Conservation (phyloP, 2,888 invertebrate species). For the Perdita meconis region DNA sequence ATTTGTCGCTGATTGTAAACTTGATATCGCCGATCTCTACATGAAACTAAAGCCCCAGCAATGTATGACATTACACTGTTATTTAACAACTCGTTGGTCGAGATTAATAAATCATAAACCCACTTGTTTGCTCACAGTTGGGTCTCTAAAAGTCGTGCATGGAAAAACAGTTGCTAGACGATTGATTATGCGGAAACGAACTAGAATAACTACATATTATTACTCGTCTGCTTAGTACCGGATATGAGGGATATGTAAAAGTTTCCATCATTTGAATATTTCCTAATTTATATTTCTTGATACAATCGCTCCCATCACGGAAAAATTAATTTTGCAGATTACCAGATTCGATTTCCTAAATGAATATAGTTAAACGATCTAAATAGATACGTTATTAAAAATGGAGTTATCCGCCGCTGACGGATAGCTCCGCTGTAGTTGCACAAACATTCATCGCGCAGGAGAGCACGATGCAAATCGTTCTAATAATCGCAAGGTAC, state of each 20-base stretch:
- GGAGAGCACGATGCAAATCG: constrained; percentile 50
- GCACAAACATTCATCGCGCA: constrained; percentile 33
- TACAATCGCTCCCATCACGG: no score
- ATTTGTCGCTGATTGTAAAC: not conserved
- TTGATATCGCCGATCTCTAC: not conserved
- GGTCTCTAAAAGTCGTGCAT: constrained; percentile 21
- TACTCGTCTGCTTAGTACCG: no score
- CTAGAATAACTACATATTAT: no score
- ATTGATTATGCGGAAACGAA: not conserved
- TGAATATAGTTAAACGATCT: not conserved
- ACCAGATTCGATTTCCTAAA: no score
- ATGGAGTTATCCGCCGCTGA: not conserved
- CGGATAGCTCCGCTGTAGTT: not conserved
- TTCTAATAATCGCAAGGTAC: constrained; percentile 52
- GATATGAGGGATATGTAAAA: no score
- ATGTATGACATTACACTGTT: constrained; percentile 43
- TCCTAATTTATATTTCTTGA: no score
- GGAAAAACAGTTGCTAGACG: constrained; percentile 18
- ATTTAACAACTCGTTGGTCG: constrained; percentile 44
- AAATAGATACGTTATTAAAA: not conserved
- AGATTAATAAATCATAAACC: constrained; percentile 40
- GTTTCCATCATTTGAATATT: no score
- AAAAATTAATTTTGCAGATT: no score
- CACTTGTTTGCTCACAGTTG: constrained; percentile 32
- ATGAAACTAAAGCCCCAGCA: constrained; percentile 14